Evolutionary conservation across 2,797 vertebrate genomes (phyloP).

Genomic region (Chaunax sp.): DNA sequence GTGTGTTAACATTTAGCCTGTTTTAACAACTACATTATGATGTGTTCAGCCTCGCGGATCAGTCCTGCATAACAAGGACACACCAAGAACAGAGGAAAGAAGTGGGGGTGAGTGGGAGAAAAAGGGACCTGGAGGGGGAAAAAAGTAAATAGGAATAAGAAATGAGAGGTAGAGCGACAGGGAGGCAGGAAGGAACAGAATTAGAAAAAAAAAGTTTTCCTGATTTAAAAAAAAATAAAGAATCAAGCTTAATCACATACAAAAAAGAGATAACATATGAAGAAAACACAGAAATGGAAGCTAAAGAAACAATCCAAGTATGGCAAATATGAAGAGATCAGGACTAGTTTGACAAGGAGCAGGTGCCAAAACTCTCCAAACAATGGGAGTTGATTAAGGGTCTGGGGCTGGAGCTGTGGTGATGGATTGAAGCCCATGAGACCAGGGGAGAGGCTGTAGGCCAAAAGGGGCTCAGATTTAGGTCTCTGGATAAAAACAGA

Average conservation of each 20-base stretch:
- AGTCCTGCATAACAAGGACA: conserved; percentile 46
- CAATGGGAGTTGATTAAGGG: conserved; percentile 31
- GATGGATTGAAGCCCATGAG: conserved; percentile 41
- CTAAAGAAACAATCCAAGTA: conserved; percentile 21
- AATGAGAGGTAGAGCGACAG: conserved; percentile 26
- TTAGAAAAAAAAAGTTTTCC: conserved; percentile 32
- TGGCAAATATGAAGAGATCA: conserved; percentile 35
- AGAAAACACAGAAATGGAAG: conserved; percentile 16
- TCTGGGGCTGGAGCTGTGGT: conserved; percentile 40
- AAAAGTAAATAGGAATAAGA: conserved; percentile 41
- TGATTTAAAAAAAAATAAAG: conserved; percentile 17
- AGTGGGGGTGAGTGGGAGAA: conserved; percentile 22
- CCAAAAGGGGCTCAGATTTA: conserved; percentile 53
- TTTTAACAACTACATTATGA: conserved; percentile 39
- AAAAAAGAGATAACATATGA: conserved; percentile 18
- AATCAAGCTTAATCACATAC: conserved; percentile 39
- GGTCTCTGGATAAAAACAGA: conserved; percentile 68
- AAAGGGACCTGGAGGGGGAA: background rate
- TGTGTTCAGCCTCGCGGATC: conserved; percentile 49
- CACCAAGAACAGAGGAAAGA: conserved; percentile 38
- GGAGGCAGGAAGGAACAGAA: conserved; percentile 38
- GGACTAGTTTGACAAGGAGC: conserved; percentile 33
- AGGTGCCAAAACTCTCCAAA: conserved; percentile 43
- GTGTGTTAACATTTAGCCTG: conserved; percentile 46
- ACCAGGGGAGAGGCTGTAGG: conserved; percentile 38